phyloP scores from a whole-genome alignment of 2,888 invertebrate genomes.

The Amiota mariae region DNA sequence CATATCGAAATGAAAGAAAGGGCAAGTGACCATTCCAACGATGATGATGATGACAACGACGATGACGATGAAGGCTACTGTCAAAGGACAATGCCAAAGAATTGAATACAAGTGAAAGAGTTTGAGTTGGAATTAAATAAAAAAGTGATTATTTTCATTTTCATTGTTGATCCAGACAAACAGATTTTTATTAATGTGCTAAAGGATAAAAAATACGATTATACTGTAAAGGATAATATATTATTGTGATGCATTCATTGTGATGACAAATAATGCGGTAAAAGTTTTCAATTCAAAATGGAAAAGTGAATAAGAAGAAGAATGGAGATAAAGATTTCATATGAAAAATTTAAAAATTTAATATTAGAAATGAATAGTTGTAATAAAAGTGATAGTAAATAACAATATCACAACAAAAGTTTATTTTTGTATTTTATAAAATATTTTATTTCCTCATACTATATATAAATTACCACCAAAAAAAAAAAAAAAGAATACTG shows the following conservation, averaged over 20 bases:
- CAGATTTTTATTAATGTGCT: conserved; percentile 3
- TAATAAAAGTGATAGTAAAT: not conserved
- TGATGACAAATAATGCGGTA: conserved; percentile 15
- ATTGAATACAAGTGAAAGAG: conserved; percentile 26
- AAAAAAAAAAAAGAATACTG: too few relatives aligned
- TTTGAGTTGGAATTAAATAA: conserved; percentile 58
- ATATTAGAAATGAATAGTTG: not conserved
- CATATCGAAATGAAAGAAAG: not conserved
- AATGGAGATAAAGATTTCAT: too few relatives aligned
- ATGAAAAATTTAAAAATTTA: too few relatives aligned
- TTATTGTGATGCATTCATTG: not conserved
- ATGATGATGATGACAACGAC: not conserved
- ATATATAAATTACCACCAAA: not conserved
- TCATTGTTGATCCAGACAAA: conserved; percentile 7
- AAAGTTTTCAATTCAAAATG: not conserved
- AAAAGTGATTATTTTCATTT: conserved; percentile 57
- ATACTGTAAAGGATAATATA: not conserved
- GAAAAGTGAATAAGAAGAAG: too few relatives aligned
- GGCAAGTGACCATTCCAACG: not conserved
- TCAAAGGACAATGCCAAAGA: conserved; percentile 1
- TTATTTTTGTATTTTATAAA: too few relatives aligned
- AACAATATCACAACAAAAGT: not conserved
- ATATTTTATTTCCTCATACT: not conserved
- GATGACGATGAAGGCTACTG: not conserved
- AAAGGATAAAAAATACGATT: not conserved